Percentiles rank a stretch among this genome's conserved stretches.
Conservation (phyloP, 2,113 vertebrate species). For the Ramphastos sulfuratus region DNA sequence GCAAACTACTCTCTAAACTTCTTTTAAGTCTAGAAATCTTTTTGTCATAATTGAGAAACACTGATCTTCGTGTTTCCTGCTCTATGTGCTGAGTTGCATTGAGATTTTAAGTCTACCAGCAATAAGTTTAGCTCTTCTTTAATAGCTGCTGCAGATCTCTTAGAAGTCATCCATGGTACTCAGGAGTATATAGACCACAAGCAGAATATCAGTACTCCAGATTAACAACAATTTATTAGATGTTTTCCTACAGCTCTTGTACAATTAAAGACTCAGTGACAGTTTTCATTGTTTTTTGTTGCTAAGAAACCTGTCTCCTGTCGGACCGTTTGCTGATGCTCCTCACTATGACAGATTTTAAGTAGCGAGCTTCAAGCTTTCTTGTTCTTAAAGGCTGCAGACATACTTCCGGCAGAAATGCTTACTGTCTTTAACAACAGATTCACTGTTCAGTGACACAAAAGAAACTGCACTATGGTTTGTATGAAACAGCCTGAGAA, state of each 20-base stretch:
- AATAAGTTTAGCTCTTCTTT: neutral
- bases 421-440: neutral
- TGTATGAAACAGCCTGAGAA: neutral
- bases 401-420: neutral
- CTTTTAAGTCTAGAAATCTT: neutral
- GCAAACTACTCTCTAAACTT: conserved; percentile 75
- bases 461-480: neutral
- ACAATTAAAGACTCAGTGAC: neutral
- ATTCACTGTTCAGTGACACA: neutral
- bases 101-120: neutral
- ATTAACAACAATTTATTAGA: neutral
- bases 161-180: neutral
- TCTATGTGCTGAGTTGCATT: neutral
- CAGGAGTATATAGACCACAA: neutral
- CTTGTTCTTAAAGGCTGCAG: neutral
- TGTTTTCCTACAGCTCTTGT: neutral
- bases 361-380: conserved; percentile 11
- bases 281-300: conserved; percentile 62
- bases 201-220: neutral
- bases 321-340: conserved; percentile 65
- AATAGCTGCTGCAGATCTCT: neutral
- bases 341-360: conserved; percentile 48
- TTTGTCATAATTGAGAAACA: neutral
- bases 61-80: neutral
- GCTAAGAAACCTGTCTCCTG: conserved; percentile 78